These are phyloP conservation scores for Asobara japonica DNA, from an alignment of 1,140 invertebrate species.

Conservation along the genomic window DNA sequence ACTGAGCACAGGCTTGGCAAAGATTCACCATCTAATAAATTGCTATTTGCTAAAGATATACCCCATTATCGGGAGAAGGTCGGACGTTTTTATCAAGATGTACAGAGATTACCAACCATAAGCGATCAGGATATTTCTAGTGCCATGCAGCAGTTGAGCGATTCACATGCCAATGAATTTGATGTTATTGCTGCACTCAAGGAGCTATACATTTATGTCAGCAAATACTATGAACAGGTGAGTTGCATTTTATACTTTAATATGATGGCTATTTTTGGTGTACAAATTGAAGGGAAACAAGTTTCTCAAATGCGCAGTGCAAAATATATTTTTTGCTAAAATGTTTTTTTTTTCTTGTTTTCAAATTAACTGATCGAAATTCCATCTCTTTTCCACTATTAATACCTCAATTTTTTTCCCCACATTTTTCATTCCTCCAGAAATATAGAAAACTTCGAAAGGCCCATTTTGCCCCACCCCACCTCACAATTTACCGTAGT, in stretches of 20 bases:
- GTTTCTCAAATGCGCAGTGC: no score
- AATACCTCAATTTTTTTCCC: no score
- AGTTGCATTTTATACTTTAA: constrained; percentile 50
- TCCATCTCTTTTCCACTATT: no score
- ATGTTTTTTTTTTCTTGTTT: neutral
- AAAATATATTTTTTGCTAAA: no score
- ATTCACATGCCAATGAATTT: constrained; percentile 87
- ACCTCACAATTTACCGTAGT: neutral
- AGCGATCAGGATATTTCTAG: constrained; percentile 92
- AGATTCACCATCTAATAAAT: constrained; percentile 94
- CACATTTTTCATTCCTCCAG: neutral
- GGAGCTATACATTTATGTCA: constrained; percentile 93
- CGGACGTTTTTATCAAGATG: constrained; percentile 86
- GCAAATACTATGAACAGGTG: constrained; percentile 92
- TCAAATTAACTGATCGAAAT: neutral
- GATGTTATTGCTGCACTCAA: constrained; percentile 91
- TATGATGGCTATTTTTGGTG: neutral
- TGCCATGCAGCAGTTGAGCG: constrained; percentile 90
- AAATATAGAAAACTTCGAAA: neutral
- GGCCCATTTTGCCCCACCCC: neutral
- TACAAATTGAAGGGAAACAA: no score
- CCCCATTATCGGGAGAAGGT: constrained; percentile 90
- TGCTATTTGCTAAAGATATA: constrained; percentile 94
- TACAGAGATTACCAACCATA: constrained; percentile 85
- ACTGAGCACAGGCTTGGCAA: constrained; percentile 89